Conservation (phyloP, 2,113 vertebrate species). For the Toxostoma redivivum region DNA sequence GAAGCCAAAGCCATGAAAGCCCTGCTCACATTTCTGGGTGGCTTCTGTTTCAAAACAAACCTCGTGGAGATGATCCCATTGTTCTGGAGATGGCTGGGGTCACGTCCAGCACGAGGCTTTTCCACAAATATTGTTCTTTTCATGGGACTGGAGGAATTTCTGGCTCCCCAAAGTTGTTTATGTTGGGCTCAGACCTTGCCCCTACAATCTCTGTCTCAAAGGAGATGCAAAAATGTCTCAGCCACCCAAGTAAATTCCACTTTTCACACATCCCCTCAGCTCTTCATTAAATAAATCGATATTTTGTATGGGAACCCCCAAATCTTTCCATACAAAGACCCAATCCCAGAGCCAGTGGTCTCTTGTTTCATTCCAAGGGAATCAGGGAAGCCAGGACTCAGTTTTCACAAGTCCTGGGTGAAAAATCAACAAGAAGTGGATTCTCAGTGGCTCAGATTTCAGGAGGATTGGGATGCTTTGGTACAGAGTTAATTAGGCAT, state of each 20-base stretch:
- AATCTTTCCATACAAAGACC: neutral
- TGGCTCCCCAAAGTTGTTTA: neutral
- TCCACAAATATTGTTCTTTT: neutral
- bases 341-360: neutral
- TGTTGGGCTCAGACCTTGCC: neutral
- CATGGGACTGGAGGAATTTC: neutral
- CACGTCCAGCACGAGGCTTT: neutral
- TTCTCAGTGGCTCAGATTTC: neutral
- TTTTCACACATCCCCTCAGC: neutral
- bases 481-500: neutral
- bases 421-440: neutral
- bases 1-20: neutral
- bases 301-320: neutral
- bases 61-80: neutral
- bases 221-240: neutral
- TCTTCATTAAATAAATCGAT: accelerated
- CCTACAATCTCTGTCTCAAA: neutral
- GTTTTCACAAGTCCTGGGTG: neutral
- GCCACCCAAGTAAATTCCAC: neutral
- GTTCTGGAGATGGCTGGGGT: neutral
- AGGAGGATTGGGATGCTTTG: neutral
- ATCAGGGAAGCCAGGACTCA: neutral
- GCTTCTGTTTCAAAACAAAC: neutral
- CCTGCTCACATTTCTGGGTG: neutral
- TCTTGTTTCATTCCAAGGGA: neutral